Conservation (phyloP, 2,113 vertebrate species). For the Bombycilla garrulus region DNA sequence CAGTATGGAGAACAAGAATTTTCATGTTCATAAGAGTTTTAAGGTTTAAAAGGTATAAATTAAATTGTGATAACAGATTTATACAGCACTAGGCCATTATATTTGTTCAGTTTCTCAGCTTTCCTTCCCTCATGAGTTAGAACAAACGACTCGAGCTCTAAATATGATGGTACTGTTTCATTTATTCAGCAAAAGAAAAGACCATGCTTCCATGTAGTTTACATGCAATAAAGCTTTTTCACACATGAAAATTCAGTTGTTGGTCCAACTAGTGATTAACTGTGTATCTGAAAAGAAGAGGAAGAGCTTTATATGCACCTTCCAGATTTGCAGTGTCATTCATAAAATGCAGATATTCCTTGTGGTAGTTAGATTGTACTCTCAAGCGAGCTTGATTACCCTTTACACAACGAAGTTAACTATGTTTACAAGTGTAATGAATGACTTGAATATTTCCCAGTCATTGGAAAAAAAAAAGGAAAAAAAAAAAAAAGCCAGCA, state of each 20-base stretch:
- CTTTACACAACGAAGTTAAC: neutral
- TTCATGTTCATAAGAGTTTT: constrained; percentile 22
- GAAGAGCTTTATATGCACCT: neutral
- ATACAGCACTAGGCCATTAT: neutral
- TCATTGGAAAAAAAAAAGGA: too few relatives aligned
- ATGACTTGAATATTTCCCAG: neutral
- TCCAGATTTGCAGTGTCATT: neutral
- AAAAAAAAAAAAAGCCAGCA: neutral
- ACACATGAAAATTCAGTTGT: neutral
- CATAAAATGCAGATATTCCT: neutral
- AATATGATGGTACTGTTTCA: neutral
- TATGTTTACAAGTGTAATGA: neutral
- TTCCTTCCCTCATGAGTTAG: neutral
- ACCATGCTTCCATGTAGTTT: neutral
- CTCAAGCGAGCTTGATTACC: neutral
- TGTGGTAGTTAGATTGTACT: neutral
- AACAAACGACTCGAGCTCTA: neutral
- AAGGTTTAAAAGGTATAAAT: neutral
- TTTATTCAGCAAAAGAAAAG: neutral
- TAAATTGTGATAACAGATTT: neutral
- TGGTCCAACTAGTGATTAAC: neutral
- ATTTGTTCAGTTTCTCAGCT: neutral
- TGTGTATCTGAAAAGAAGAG: neutral
- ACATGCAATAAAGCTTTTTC: neutral
- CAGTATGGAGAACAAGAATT: neutral